Evolutionary conservation across 2,888 invertebrate genomes (phyloP).

Genomic region (Erannis defoliaria): DNA sequence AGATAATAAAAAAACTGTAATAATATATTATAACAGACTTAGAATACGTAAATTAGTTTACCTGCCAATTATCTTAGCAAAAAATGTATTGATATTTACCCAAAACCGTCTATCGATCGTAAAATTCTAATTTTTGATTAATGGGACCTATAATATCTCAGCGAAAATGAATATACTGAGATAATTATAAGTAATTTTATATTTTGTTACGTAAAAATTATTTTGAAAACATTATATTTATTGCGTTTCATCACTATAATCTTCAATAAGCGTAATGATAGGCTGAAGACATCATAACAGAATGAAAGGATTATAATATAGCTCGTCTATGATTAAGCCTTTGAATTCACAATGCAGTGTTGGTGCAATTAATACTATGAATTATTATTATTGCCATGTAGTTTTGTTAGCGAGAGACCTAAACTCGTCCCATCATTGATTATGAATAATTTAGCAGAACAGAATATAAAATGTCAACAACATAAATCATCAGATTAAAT

Average conservation of each 20-base stretch:
- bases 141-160: no score
- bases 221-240: constrained; percentile 6
- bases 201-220: constrained; percentile 1
- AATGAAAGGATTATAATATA: constrained; percentile 30
- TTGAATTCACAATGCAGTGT: constrained; percentile 45
- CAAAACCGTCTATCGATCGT: no score
- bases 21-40: no score
- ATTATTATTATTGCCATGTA: constrained; percentile 42
- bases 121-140: no score
- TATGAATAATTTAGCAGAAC: constrained; percentile 46
- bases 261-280: constrained; percentile 24
- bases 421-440: constrained; percentile 48
- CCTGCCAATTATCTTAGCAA: no score
- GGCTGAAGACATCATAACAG: constrained; percentile 37
- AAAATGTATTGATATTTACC: no score
- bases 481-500: constrained; percentile 31
- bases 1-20: no score
- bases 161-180: background rate
- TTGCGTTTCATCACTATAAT: constrained; percentile 23
- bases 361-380: constrained; percentile 40
- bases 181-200: background rate
- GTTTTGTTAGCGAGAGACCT: constrained; percentile 46
- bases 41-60: no score
- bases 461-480: no score
- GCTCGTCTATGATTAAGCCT: constrained; percentile 44